Conservation (phyloP, 2,888 invertebrate species). For the Allacma fusca region DNA sequence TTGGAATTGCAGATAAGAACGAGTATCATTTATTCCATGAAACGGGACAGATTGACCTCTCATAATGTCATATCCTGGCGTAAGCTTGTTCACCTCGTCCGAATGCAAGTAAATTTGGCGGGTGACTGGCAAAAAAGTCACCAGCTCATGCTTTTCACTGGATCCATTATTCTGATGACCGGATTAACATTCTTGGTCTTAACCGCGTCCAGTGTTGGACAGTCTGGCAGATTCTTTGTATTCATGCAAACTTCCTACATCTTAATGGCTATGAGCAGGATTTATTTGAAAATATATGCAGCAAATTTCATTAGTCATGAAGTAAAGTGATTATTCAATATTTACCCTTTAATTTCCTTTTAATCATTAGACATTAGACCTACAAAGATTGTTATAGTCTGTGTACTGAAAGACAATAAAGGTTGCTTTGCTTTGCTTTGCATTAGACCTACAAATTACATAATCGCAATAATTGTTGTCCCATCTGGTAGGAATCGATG, state of each 20-base stretch:
- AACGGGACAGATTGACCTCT: conserved; percentile 5
- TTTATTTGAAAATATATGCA: conserved; percentile 36
- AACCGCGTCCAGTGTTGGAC: neutral
- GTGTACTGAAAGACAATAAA: no score
- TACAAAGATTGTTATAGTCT: no score
- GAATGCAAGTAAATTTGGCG: neutral
- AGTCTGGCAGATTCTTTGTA: neutral
- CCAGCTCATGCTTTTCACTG: conserved; percentile 16
- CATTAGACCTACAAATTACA: neutral
- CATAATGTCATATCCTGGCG: conserved; percentile 33
- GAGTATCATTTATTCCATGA: neutral
- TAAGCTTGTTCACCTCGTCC: conserved; percentile 22
- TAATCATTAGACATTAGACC: neutral
- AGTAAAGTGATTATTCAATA: neutral
- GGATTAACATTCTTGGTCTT: neutral
- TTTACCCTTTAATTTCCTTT: neutral
- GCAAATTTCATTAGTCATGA: conserved; percentile 20
- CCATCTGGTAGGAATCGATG: conserved; percentile 24
- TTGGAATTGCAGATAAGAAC: conserved; percentile 23
- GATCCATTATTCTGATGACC: neutral
- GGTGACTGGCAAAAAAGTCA: conserved; percentile 31
- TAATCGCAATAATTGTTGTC: neutral
- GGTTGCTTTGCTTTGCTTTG: no score
- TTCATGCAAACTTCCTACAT: neutral
- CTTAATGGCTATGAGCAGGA: neutral